Evolutionary conservation across 2,113 vertebrate genomes (phyloP).

Genomic region (Microtus richardsoni): DNA sequence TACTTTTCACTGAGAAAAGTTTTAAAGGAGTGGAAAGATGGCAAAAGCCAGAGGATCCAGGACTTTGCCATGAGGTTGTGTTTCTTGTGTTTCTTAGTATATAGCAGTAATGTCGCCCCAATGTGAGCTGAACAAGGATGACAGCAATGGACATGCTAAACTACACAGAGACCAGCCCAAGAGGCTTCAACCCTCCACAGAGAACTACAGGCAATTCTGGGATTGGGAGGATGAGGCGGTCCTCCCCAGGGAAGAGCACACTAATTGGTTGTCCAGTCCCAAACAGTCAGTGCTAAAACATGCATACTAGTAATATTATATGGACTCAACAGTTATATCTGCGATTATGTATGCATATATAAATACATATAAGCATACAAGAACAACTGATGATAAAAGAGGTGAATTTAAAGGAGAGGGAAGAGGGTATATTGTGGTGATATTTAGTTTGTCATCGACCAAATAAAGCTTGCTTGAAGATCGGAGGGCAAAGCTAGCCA

Average conservation of each 20-base stretch:
- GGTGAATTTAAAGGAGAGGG: background rate
- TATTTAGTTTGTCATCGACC: too few species aligned
- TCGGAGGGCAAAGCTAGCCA: too few species aligned
- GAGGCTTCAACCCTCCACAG: background rate
- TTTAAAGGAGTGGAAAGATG: background rate
- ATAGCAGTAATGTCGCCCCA: background rate
- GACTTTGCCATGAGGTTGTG: background rate
- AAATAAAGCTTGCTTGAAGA: too few species aligned
- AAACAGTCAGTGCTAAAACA: background rate
- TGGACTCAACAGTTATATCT: background rate
- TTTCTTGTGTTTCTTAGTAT: background rate
- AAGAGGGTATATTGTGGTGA: background rate
- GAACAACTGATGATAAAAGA: background rate
- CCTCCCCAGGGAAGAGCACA: background rate
- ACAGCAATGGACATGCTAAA: background rate
- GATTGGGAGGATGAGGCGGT: background rate
- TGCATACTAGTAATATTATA: background rate
- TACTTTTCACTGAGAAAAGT: background rate
- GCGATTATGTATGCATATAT: background rate
- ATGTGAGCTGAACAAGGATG: background rate
- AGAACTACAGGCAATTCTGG: background rate
- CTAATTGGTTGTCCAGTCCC: background rate
- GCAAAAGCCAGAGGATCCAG: background rate
- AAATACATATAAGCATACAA: background rate
- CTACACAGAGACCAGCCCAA: background rate